Evolutionary conservation across 2,113 vertebrate genomes (phyloP).

Genomic region (Podilymbus podiceps): DNA sequence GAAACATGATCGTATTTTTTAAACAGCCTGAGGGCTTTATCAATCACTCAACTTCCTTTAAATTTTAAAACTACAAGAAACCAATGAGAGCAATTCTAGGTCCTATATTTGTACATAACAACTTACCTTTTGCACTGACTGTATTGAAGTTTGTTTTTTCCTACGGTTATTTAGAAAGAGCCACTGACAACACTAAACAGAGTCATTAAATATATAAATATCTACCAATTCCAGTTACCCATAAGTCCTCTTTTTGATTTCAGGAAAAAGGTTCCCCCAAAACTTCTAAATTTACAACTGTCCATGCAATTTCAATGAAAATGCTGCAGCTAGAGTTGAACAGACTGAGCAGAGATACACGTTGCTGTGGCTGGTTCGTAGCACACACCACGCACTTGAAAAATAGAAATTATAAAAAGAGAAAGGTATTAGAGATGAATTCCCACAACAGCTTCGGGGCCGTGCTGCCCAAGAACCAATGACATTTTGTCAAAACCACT

Average conservation of each 20-base stretch:
- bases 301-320: not conserved
- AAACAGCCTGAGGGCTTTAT: not conserved
- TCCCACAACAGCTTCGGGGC: not conserved
- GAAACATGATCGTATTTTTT: not conserved
- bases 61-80: not conserved
- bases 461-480: not conserved
- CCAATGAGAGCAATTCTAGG: not conserved
- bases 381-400: fast-evolving
- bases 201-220: not conserved
- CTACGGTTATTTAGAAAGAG: not conserved
- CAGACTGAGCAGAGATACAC: not conserved
- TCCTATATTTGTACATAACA: not conserved
- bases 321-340: not conserved
- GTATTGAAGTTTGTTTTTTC: not conserved
- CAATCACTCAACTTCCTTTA: not conserved
- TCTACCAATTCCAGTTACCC: not conserved
- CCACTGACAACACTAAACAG: not conserved
- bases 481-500: not conserved
- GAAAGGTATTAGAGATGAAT: too few relatives aligned
- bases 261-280: not conserved
- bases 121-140: not conserved
- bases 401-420: not conserved
- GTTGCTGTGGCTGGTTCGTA: not conserved
- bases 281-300: not conserved
- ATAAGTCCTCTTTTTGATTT: not conserved